Percentiles rank a stretch among this genome's conserved stretches.
Evolutionary conservation across 2,113 vertebrate species (phyloP).

Genomic region (Manacus vitellinus): DNA sequence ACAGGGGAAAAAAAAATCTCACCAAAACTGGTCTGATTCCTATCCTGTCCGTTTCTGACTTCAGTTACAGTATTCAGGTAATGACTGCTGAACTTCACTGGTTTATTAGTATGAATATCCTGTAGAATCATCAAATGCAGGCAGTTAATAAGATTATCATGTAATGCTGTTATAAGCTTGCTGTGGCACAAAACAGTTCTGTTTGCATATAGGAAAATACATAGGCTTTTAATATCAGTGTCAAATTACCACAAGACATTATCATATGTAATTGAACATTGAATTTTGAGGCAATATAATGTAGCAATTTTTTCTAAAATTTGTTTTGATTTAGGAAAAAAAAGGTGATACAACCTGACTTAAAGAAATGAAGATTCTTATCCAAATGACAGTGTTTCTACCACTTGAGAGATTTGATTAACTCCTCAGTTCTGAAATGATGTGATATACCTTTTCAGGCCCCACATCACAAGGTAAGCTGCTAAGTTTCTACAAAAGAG

Average conservation of each 20-base stretch:
- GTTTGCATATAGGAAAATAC: neutral
- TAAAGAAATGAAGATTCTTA: neutral
- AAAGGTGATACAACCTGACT: neutral
- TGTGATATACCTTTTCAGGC: neutral
- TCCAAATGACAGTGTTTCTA: neutral
- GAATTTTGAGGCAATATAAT: too few species aligned
- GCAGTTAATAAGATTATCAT: neutral
- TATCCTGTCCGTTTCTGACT: slow-evolving; percentile 24
- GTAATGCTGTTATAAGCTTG: neutral
- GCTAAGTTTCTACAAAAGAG: neutral
- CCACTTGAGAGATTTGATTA: neutral
- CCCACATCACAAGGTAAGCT: neutral
- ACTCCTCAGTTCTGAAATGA: neutral
- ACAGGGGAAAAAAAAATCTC: neutral
- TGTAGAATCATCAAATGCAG: slow-evolving; percentile 54
- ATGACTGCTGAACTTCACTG: slow-evolving; percentile 48
- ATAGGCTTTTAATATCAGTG: neutral
- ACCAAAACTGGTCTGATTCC: slow-evolving; percentile 70
- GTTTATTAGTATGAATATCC: slow-evolving; percentile 59
- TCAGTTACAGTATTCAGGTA: slow-evolving; percentile 62
- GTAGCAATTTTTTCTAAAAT: too few species aligned
- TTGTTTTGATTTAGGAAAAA: neutral
- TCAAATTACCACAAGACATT: neutral
- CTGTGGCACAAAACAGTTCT: neutral
- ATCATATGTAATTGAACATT: neutral